Percentiles rank a stretch among this genome's conserved stretches.
These are phyloP conservation scores for Lynx canadensis DNA, from an alignment of 2,113 vertebrate genomes.

Conservation along the genomic window DNA sequence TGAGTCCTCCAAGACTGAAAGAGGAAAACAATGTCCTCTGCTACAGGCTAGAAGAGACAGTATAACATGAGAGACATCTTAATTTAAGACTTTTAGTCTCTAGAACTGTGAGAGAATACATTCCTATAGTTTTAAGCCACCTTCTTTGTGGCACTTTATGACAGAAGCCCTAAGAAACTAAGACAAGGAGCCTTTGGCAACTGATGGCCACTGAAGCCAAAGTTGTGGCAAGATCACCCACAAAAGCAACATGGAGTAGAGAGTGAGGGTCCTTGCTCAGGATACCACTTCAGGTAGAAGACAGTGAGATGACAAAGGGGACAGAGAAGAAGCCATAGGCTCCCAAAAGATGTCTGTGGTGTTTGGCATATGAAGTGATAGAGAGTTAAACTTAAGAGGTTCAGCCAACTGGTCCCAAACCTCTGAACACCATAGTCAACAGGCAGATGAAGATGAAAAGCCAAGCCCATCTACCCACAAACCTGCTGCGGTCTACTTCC, in stretches of 20 bases:
- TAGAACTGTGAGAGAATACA: neutral
- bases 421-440: neutral
- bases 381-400: neutral
- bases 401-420: neutral
- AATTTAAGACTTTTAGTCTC: neutral
- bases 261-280: no score
- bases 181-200: neutral
- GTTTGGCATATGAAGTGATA: neutral
- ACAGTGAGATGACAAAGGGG: neutral
- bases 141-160: neutral
- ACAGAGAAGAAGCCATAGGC: neutral
- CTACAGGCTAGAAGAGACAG: neutral
- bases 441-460: neutral
- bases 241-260: neutral
- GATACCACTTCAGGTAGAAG: neutral
- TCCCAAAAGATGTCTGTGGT: neutral
- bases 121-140: neutral
- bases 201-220: neutral
- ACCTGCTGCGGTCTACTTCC: rapidly evolving
- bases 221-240: neutral
- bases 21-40: neutral
- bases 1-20: neutral
- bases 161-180: neutral
- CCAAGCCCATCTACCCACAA: no score
- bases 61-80: neutral